phyloP scores from a whole-genome alignment of 2,797 vertebrate species.

The Columba guinea region DNA sequence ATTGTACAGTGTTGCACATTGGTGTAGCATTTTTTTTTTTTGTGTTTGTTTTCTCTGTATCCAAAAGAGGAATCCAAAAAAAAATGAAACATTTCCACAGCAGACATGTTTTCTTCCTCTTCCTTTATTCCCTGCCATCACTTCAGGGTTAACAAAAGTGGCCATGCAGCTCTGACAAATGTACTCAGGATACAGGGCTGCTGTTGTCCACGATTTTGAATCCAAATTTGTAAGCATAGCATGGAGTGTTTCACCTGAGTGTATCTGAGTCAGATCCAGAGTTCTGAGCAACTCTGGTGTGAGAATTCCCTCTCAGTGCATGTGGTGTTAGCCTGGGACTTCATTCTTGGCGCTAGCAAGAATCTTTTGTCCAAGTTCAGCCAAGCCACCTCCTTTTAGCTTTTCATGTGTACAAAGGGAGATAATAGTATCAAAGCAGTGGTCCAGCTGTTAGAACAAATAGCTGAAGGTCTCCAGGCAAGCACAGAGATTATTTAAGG shows the following conservation, averaged over 20 bases:
- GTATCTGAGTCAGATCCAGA: not conserved
- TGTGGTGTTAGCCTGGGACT: not conserved
- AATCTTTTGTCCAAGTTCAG: not conserved
- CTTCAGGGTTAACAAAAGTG: not conserved
- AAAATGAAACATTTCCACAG: not conserved
- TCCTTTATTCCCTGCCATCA: not conserved
- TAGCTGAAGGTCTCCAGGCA: not conserved
- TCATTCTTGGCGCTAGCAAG: not conserved
- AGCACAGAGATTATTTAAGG: not conserved
- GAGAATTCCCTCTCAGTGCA: not conserved
- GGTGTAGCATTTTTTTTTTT: not conserved
- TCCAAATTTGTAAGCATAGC: not conserved
- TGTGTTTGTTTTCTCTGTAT: not conserved
- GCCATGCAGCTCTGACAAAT: not conserved
- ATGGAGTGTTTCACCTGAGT: not conserved
- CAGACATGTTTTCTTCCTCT: not conserved
- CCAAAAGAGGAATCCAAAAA: not conserved
- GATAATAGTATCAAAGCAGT: not conserved
- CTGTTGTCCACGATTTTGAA: not conserved
- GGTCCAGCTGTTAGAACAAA: not conserved
- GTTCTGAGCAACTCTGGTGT: not conserved
- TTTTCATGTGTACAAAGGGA: not conserved
- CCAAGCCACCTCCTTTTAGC: not conserved
- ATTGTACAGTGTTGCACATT: not conserved
- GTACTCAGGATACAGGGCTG: not conserved